Conservation (phyloP, 2,888 invertebrate species). For the Dryocosmus kuriphilus region DNA sequence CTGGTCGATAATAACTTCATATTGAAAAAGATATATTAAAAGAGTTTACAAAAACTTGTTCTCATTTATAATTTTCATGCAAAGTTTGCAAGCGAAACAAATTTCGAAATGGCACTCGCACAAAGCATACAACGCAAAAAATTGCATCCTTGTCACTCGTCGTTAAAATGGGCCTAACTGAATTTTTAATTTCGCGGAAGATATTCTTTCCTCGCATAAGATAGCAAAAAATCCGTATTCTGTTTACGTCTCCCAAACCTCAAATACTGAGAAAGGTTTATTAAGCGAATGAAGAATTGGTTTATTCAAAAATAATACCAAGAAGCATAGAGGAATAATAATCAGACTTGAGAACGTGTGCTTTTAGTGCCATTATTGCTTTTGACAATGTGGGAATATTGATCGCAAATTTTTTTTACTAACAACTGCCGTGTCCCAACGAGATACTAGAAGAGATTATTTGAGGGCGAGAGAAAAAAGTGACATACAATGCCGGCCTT, state of each 20-base stretch:
- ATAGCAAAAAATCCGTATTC: neutral
- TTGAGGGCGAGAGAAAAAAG: neutral
- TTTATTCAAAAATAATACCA: conserved; percentile 1
- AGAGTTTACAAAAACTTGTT: neutral
- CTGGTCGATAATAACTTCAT: no score
- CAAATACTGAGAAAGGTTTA: conserved; percentile 6
- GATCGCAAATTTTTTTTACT: neutral
- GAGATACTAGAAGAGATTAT: neutral
- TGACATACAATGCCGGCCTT: no score
- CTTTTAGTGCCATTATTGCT: neutral
- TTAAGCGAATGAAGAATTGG: neutral
- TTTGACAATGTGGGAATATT: neutral
- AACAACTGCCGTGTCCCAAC: neutral
- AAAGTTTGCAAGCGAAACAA: neutral
- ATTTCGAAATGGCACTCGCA: neutral
- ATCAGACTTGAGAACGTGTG: neutral
- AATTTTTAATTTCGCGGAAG: neutral
- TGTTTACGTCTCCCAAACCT: neutral
- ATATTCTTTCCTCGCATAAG: neutral
- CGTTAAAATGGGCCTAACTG: neutral
- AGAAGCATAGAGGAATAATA: neutral
- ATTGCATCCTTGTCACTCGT: neutral
- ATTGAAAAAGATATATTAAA: neutral
- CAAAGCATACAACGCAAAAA: neutral
- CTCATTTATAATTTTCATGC: neutral